These are phyloP conservation scores for Tipula unca DNA, from an alignment of 2,888 invertebrate species.

Conservation along the genomic window DNA sequence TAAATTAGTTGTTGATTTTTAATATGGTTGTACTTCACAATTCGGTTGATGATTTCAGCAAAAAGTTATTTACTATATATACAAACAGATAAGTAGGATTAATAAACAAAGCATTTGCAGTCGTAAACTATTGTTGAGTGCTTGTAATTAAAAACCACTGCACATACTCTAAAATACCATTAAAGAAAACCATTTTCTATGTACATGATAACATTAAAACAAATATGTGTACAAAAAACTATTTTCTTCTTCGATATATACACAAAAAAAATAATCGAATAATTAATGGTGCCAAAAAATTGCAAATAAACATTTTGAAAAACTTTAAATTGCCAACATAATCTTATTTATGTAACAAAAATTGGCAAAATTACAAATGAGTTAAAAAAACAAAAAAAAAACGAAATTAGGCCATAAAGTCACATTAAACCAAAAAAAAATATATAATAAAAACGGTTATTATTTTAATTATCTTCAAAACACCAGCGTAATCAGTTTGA, in stretches of 20 bases:
- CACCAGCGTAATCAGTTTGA: neutral
- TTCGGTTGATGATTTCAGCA: neutral
- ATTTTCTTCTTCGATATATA: neutral
- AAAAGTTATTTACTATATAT: no score
- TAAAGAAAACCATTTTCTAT: neutral
- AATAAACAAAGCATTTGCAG: no score
- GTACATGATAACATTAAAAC: neutral
- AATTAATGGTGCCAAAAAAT: neutral
- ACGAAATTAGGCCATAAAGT: neutral
- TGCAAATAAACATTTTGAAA: neutral
- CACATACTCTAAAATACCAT: neutral
- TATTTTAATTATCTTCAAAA: neutral
- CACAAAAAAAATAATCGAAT: neutral
- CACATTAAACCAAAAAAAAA: neutral
- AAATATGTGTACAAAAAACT: neutral
- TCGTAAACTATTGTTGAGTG: no score
- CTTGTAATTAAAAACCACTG: no score
- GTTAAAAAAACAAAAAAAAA: neutral
- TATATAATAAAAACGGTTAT: neutral
- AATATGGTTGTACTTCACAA: neutral
- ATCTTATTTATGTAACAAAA: constrained; percentile 1
- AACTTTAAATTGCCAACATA: neutral
- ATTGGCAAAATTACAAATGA: neutral
- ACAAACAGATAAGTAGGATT: no score
- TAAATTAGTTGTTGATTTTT: neutral